Evolutionary conservation across 1,140 invertebrate genomes (phyloP), one percentile per base, ranked within the genome.

Genomic region (Hermetia illucens): DNA sequence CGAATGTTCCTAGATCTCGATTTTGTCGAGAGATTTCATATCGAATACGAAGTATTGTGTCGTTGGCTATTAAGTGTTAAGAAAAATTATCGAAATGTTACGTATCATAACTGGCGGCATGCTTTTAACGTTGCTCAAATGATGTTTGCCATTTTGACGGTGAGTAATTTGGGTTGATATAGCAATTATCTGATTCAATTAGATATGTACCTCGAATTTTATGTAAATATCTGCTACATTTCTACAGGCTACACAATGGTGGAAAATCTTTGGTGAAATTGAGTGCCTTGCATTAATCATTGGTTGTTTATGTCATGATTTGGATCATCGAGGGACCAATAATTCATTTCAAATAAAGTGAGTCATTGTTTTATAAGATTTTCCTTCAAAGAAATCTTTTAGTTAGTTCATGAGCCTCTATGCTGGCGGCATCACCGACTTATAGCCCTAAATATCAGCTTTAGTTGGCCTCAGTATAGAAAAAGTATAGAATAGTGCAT

Each of bases 321-420:
- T 97, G 44, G 93, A 98, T 63, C 88, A 91, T 55, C 71, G 84
- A 48, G 94, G 94, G 45, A 97, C 93, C 48, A 98, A 95, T 57
- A 96, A 96, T 68, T 89, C 86, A 21, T 98, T 96, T 66, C 93
- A 98, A 72, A 94, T 95, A 45, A 90, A 89, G 86, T 93, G 65
- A 76, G 75, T 74, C 46, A 24, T 30, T 29, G 17, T 33, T 25
- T 35, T 33, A 12, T 32, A 32, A n/a, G n/a, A n/a, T n/a, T n/a
- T n/a, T n/a, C n/a, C n/a, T n/a, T n/a, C n/a, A n/a, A n/a, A n/a
- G n/a, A n/a, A n/a, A n/a, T n/a, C n/a, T n/a, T n/a, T n/a, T n/a
- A n/a, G n/a, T n/a, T n/a, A n/a, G n/a, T n/a, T n/a, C n/a, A n/a
- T n/a, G n/a, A n/a, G n/a, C n/a, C n/a, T n/a, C n/a, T n/a, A n/a